Conservation (phyloP, 2,113 vertebrate genomes). For the Bombycilla garrulus region DNA sequence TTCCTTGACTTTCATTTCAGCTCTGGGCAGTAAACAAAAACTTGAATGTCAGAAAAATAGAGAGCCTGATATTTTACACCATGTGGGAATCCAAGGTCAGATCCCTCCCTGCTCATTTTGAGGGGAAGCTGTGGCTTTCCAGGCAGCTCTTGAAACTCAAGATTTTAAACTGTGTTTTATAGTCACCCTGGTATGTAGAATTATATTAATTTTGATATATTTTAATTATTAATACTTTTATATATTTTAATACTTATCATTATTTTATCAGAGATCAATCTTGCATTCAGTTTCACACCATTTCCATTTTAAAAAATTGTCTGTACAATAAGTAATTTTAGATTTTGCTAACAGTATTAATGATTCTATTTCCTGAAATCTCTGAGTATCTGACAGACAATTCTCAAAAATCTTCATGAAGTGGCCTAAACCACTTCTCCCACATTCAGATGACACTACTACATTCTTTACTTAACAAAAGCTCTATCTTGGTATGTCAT, state of each 20-base stretch:
- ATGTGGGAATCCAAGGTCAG: background rate
- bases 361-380: background rate
- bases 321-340: background rate
- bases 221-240: background rate
- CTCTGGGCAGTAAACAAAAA: background rate
- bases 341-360: background rate
- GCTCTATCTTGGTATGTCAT: background rate
- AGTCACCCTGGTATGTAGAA: background rate
- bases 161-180: background rate
- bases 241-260: background rate
- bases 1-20: background rate
- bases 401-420: background rate
- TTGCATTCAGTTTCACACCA: background rate
- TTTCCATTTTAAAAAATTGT: background rate
- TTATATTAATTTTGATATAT: background rate
- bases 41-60: background rate
- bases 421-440: background rate
- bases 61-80: background rate
- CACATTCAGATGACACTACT: background rate
- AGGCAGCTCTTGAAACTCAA: background rate
- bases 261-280: background rate
- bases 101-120: background rate
- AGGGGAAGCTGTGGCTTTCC: background rate
- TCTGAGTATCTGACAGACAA: background rate
- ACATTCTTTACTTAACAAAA: background rate